Percentiles rank a stretch among this genome's conserved stretches.
Evolutionary conservation across 2,888 invertebrate species (phyloP).

Genomic region (Timandra comae): DNA sequence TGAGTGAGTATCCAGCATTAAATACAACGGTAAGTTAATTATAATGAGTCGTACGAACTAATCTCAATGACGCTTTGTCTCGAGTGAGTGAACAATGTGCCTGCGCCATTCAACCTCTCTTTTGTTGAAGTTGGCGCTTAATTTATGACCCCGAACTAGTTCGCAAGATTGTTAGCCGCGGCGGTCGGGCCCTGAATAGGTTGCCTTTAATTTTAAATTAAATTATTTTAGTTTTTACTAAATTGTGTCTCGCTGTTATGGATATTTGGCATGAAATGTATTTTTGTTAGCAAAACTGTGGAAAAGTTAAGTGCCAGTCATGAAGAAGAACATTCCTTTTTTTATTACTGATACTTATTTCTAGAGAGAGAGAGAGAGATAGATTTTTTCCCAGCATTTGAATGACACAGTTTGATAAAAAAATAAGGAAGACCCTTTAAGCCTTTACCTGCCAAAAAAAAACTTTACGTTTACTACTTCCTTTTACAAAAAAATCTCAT

Average conservation of each 20-base stretch:
- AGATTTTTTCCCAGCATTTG: no score
- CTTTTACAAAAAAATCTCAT: no score
- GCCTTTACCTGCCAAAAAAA: no score
- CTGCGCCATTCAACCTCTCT: conserved; percentile 6
- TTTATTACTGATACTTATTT: no score
- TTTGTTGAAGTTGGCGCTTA: conserved; percentile 1
- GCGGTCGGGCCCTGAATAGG: conserved; percentile 9
- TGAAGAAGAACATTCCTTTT: no score
- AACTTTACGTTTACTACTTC: no score
- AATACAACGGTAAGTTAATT: conserved; percentile 36
- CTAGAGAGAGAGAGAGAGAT: no score
- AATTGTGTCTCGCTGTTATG: no score
- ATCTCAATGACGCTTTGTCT: conserved; percentile 58
- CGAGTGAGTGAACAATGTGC: conserved; percentile 59
- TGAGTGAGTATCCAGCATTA: neutral
- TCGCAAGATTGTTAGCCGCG: conserved; percentile 6
- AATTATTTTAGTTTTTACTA: no score
- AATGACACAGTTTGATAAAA: no score
- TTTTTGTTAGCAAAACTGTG: conserved; percentile 2
- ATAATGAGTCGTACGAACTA: conserved; percentile 51
- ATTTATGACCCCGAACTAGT: conserved; percentile 10
- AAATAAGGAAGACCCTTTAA: no score
- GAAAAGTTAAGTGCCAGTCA: neutral
- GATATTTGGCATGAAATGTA: no score
- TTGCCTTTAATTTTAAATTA: conserved; percentile 13